These are phyloP conservation scores for Styela clava DNA, from an alignment of 23 tunicate species.

Conservation along the genomic window DNA sequence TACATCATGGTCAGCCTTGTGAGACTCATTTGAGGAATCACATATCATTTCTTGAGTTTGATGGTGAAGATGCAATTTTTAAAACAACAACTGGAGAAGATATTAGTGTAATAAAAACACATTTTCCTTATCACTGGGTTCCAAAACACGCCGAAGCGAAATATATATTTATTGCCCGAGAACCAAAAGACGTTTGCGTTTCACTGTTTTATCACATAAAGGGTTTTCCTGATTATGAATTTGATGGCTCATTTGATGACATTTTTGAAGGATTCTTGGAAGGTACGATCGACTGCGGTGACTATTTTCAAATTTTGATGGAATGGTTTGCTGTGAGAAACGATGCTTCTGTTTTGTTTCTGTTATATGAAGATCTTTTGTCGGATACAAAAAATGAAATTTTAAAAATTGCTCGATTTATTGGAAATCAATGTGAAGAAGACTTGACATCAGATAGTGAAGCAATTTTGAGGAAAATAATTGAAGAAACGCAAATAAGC, in stretches of 20 bases:
- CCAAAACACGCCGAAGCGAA: constrained; percentile 38
- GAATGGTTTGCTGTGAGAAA: constrained; percentile 36
- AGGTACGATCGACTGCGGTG: constrained; percentile 25
- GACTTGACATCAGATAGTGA: constrained; percentile 17
- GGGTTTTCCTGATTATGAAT: constrained; percentile 25
- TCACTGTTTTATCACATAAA: constrained; percentile 34
- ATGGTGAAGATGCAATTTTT: constrained; percentile 25
- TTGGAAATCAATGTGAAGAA: constrained; percentile 39
- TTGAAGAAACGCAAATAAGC: constrained; percentile 18
- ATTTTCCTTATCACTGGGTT: constrained; percentile 27
- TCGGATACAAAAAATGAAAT: constrained; percentile 13
- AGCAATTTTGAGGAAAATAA: constrained; percentile 22
- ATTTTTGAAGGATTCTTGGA: constrained; percentile 25
- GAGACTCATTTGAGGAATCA: constrained; percentile 11
- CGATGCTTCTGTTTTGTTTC: constrained; percentile 36
- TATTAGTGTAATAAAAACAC: constrained; percentile 10
- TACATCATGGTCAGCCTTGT: constrained; percentile 40
- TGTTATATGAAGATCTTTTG: constrained; percentile 48
- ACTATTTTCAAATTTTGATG: constrained; percentile 34
- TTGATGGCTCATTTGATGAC: constrained; percentile 22
- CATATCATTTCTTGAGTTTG: constrained; percentile 79
- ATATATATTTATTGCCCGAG: constrained; percentile 43
- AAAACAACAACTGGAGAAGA: neutral
- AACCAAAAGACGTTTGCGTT: constrained; percentile 62
- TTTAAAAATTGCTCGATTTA: constrained; percentile 42